Evolutionary conservation across 2,113 vertebrate genomes (phyloP), one percentile per base, ranked within the genome.

Genomic region (Hippocampus guttulatus): DNA sequence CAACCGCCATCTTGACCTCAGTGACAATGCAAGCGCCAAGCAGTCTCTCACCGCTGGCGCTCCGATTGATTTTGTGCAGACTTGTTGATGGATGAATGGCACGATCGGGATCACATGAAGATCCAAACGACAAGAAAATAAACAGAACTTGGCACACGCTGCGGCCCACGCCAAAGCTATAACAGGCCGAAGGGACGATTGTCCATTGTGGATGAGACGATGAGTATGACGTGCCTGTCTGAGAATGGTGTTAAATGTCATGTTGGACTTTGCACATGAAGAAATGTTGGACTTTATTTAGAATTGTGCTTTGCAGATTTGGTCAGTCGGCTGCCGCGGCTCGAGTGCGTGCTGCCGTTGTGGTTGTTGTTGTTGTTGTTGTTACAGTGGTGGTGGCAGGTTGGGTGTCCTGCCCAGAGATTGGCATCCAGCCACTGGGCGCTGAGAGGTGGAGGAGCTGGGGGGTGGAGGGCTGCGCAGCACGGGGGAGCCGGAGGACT

Each of bases 191-290:
- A 65, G 55, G 69, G 41, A 66, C 3, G 60, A 65, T 75, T 11
- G 61, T 74, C 57, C 33, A 16, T 66, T 51, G 21, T 41, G 68
- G 70, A 61, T 64, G 57, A 78, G 70, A 71, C 11, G 1, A 62
- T 8, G 27, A 30, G 27, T 61, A 9, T 91, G 82, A 91, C 69
- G 60, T 52, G 66, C 74, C 63, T 21, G 89, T 89, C 87, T 89
- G 85, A 85, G 84, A 90, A 89, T 88, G 85, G 74, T 64, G 64
- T 68, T 57, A 84, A 77, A 75, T 8, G 64, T 57, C 69, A 58
- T 51, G 67, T 9, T 52, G 62, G 65, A 43, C 43, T 57, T 20
- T 55, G 23, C 33, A 61, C 71, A 74, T 66, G 62, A 71, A 73
- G 25, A 47, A 65, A 69, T 47, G 63, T 71, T 70, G 20, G 27